Evolutionary conservation across 92 coral and sea anemone species (phyloP).

Genomic region (Palythoa caribaeorum): DNA sequence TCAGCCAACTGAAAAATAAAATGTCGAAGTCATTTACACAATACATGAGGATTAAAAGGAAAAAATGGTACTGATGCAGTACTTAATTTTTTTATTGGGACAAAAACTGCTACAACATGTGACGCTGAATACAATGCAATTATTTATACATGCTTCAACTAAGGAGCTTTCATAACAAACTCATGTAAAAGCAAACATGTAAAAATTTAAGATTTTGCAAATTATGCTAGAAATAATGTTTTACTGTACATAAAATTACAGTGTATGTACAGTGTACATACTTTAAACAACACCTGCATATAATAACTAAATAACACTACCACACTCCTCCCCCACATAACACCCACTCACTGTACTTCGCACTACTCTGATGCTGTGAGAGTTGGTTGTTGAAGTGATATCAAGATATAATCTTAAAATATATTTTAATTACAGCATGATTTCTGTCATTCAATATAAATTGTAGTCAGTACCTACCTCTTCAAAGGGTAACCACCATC

Average conservation of each 20-base stretch:
- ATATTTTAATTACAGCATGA: conserved; percentile 26
- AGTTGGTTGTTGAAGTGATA: conserved; percentile 29
- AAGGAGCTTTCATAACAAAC: conserved; percentile 26
- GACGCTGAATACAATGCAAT: conserved; percentile 36
- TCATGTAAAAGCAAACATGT: conserved; percentile 20
- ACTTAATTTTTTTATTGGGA: conserved; percentile 28
- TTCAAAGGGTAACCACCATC: conserved; percentile 83
- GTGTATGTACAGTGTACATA: conserved; percentile 8
- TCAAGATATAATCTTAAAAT: conserved; percentile 31
- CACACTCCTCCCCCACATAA: conserved; percentile 34
- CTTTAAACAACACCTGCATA: conserved; percentile 34
- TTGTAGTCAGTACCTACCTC: conserved; percentile 53
- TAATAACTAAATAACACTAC: conserved; percentile 23
- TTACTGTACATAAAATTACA: conserved; percentile 23
- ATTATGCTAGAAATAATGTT: conserved; percentile 18
- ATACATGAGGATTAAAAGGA: conserved; percentile 34
- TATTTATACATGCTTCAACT: conserved; percentile 34
- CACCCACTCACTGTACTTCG: conserved; percentile 28
- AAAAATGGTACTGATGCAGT: conserved; percentile 33
- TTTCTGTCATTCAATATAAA: conserved; percentile 33
- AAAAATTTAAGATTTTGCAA: conserved; percentile 31
- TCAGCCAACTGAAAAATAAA: conserved; percentile 56
- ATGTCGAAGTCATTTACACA: conserved; percentile 14
- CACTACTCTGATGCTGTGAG: conserved; percentile 37
- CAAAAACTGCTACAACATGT: conserved; percentile 20